Percentiles rank a stretch among this genome's conserved stretches.
Conservation (phyloP, 2,888 invertebrate species). For the Tipula confusa region DNA sequence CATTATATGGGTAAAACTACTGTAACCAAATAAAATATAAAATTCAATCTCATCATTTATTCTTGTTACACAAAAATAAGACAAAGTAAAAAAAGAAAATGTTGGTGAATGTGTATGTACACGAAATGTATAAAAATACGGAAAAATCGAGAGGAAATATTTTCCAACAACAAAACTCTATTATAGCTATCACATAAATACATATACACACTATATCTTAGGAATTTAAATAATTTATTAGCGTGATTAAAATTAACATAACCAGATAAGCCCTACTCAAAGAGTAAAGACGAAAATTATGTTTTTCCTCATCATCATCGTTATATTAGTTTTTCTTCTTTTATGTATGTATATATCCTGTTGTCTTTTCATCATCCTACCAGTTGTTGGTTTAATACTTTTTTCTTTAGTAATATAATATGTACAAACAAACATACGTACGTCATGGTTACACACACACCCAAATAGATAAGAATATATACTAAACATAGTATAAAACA, state of each 20-base stretch:
- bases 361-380: background rate
- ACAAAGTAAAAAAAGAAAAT: too few relatives aligned
- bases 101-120: too few relatives aligned
- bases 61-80: background rate
- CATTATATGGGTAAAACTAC: conserved; percentile 16
- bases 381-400: background rate
- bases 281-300: background rate
- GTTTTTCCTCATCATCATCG: conserved; percentile 12
- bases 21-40: conserved; percentile 25
- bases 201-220: background rate
- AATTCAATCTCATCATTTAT: conserved; percentile 25
- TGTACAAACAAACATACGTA: too few relatives aligned
- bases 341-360: too few relatives aligned
- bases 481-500: background rate
- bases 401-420: background rate
- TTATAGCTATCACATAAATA: background rate
- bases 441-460: too few relatives aligned
- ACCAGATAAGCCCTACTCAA: conserved; percentile 20
- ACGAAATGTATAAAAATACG: background rate
- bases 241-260: conserved; percentile 25
- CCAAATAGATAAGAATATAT: background rate
- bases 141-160: background rate
- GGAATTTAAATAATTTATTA: conserved; percentile 20
- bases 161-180: background rate
- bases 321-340: background rate